Conservation (phyloP, 2,797 vertebrate species). For the Setipinna tenuifilis region DNA sequence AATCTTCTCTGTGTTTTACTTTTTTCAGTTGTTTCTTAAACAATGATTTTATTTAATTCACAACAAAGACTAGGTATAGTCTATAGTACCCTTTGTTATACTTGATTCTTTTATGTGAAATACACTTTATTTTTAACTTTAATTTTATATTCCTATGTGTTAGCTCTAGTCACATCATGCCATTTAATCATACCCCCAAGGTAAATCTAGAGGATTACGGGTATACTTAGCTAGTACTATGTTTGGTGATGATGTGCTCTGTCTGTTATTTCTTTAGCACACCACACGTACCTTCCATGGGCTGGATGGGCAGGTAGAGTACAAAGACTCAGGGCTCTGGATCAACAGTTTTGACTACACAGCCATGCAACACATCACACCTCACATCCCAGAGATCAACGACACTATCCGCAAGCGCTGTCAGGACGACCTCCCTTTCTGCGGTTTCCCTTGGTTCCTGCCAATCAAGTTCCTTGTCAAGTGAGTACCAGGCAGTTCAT, state of each 20-base stretch:
- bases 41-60: no score
- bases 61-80: no score
- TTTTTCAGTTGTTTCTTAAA: background rate
- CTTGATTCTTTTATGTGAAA: no score
- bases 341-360: conserved; percentile 96
- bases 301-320: conserved; percentile 82
- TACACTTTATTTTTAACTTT: no score
- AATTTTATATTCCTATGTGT: no score
- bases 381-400: conserved; percentile 89
- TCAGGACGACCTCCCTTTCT: conserved; percentile 82
- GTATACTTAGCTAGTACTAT: no score
- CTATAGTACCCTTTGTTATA: no score
- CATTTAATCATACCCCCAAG: no score
- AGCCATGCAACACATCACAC: conserved; percentile 87
- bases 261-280: conserved; percentile 75
- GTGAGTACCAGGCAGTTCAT: conserved; percentile 67
- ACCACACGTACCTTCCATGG: conserved; percentile 84
- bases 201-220: background rate
- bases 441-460: conserved; percentile 94
- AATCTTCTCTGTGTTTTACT: background rate
- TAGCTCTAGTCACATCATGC: no score
- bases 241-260: background rate
- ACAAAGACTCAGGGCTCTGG: conserved; percentile 92
- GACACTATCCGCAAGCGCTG: conserved; percentile 84
- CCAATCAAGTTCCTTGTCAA: conserved; percentile 92